Evolutionary conservation across 1,140 invertebrate genomes (phyloP), one percentile per base, ranked within the genome.

Genomic region (Oryctes rhinoceros): DNA sequence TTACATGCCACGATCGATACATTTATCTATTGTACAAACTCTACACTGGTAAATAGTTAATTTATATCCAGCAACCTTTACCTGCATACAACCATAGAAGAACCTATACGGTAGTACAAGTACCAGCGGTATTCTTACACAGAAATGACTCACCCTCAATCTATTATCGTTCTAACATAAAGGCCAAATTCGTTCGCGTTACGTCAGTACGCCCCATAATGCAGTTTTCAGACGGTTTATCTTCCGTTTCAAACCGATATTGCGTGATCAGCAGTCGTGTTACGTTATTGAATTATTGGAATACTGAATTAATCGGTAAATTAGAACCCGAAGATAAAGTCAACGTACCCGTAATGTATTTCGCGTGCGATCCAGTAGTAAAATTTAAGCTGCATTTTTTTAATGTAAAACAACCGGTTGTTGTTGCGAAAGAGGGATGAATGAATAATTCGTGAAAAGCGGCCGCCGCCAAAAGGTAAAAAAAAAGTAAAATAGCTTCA

Each of bases 321-420:
- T 62, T 71, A 71, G 20, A 10, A 35, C 18, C 65, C 65, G 65
- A 37, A 71, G 65, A 71, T 71, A 71, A 71, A 71, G 65, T 71
- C 65, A 71, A 71, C 13, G 65, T 35, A 71, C 65, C 65, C 65
- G 65, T 71, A 71, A 71, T 71, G 65, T 71, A 71, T 71, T 71
- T 71, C 24, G 65, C 65, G 65, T 71, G 65, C 65, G 65, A 71
- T 35, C 3, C 24, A 7, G 18, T 71, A 67, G 65, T 67, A 67
- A 67, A 67, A 18, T 35, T 67, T 67, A 71, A 71, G 5, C 3
- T 71, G 65, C 24, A 71, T 24, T 15, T 35, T 67, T 71, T 71
- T 62, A 62, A 71, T 24, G 65, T 35, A 71, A 71, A 5, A 18
- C 65, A 24, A 35, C n/a, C 20, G 10, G 65, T 71, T 24, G 20